phyloP scores from a whole-genome alignment of 2,888 invertebrate species.

The Phalera bucephala region DNA sequence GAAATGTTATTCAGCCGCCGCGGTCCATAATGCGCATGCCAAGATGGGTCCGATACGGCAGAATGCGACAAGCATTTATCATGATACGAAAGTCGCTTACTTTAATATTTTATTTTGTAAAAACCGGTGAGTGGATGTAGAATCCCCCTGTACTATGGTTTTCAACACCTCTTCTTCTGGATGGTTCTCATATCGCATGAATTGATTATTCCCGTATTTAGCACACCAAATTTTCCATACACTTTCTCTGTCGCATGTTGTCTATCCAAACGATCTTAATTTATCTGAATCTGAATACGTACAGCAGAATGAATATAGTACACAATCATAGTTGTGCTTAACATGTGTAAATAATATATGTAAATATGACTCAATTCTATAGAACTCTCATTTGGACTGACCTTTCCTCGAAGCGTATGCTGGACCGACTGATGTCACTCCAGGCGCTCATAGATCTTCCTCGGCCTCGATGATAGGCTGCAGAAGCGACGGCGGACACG shows the following conservation, averaged over 20 bases:
- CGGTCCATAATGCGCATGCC: constrained; percentile 58
- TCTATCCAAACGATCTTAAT: constrained; percentile 8
- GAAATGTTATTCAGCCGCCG: constrained; percentile 20
- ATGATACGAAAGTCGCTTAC: constrained; percentile 47
- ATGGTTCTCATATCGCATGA: constrained; percentile 35
- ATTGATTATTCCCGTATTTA: constrained; percentile 18
- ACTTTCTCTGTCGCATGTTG: constrained; percentile 39
- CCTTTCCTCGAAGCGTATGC: constrained; percentile 91
- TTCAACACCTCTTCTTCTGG: constrained; percentile 14
- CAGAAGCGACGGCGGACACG: constrained; percentile 64
- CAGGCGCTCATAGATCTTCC: constrained; percentile 93
- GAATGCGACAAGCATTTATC: constrained; percentile 60
- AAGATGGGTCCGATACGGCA: constrained; percentile 39
- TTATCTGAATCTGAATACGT: background rate
- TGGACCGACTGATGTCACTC: constrained; percentile 93
- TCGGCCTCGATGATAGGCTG: constrained; percentile 78
- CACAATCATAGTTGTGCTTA: too few relatives aligned
- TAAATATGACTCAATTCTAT: too few relatives aligned
- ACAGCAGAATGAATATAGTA: too few relatives aligned
- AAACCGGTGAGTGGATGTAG: constrained; percentile 60
- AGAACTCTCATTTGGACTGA: constrained; percentile 44
- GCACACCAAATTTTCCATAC: constrained; percentile 25
- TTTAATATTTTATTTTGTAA: constrained; percentile 32
- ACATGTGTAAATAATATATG: too few relatives aligned
- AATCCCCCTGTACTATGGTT: constrained; percentile 30